A percentile compares a stretch with the other conserved stretches of the same genome.
These are phyloP conservation scores for Hyla sarda DNA, from an alignment of 2,113 vertebrate species.

Conservation along the genomic window DNA sequence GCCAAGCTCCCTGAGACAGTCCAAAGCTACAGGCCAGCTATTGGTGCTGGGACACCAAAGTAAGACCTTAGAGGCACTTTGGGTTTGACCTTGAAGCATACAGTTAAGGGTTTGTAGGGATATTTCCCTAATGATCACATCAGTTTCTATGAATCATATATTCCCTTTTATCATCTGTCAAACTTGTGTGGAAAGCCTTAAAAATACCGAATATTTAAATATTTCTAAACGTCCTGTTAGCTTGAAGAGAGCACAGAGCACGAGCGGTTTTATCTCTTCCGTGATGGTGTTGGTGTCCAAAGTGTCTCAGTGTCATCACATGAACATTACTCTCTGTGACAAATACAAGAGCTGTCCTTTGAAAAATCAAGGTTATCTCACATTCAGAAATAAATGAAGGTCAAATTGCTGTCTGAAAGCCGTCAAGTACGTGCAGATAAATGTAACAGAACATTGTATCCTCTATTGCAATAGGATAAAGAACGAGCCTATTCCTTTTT, in stretches of 20 bases:
- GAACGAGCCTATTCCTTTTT: background rate
- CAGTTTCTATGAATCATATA: background rate
- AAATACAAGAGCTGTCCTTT: constrained; percentile 28
- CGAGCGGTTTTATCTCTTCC: background rate
- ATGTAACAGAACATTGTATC: background rate
- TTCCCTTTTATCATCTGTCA: constrained; percentile 8
- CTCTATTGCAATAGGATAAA: background rate
- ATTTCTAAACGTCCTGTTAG: constrained; percentile 8
- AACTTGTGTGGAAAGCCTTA: background rate
- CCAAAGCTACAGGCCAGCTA: no score
- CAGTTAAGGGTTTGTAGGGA: background rate
- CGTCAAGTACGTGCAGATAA: constrained; percentile 19
- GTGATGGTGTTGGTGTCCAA: constrained; percentile 27
- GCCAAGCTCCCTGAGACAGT: no score
- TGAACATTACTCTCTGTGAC: constrained; percentile 20
- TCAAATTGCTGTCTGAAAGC: constrained; percentile 37
- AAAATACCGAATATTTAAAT: background rate
- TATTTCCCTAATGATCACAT: background rate
- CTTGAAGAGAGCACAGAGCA: background rate
- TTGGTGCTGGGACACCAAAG: no score
- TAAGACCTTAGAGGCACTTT: background rate
- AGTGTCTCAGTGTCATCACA: constrained; percentile 36
- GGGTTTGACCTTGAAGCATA: background rate
- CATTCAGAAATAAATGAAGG: constrained; percentile 50
- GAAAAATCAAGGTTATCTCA: constrained; percentile 54